These are phyloP conservation scores for Hyposoter didymator DNA, from an alignment of 2,888 invertebrate species.

Conservation along the genomic window DNA sequence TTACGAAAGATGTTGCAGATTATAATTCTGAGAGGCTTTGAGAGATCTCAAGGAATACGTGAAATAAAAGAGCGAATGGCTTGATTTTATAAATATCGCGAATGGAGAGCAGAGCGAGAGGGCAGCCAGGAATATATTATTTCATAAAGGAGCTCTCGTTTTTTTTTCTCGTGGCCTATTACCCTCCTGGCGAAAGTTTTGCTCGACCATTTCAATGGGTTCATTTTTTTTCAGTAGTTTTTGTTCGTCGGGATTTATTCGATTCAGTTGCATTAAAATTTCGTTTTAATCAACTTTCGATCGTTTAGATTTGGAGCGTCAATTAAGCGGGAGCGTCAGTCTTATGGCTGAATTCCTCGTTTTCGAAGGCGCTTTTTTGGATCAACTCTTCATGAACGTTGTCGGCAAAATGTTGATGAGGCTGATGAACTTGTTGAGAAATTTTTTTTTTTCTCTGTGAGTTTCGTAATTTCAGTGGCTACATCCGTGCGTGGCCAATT, in stretches of 20 bases:
- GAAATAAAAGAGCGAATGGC: conserved; percentile 6
- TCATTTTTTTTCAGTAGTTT: neutral
- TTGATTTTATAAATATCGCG: conserved; percentile 12
- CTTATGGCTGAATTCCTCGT: neutral
- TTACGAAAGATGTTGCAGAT: conserved; percentile 43
- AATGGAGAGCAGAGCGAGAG: conserved; percentile 17
- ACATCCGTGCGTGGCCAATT: too few species aligned
- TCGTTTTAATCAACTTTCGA: neutral
- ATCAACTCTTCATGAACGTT: too few species aligned
- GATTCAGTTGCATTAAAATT: neutral
- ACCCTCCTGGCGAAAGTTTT: conserved; percentile 27
- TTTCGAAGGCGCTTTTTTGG: too few species aligned
- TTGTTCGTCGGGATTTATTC: neutral
- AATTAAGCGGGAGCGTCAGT: neutral
- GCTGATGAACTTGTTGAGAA: neutral
- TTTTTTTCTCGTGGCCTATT: neutral
- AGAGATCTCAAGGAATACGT: conserved; percentile 1
- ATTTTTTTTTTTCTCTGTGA: neutral
- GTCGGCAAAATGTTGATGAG: too few species aligned
- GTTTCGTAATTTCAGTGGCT: neutral
- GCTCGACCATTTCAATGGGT: neutral
- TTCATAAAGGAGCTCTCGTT: neutral
- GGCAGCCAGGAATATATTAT: conserved; percentile 11
- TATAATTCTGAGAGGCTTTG: conserved; percentile 30
- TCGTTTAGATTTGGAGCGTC: neutral